Base-by-base conservation (phyloP, 2,797 vertebrate genomes). In the Aselliscus stoliczkanus region DNA sequence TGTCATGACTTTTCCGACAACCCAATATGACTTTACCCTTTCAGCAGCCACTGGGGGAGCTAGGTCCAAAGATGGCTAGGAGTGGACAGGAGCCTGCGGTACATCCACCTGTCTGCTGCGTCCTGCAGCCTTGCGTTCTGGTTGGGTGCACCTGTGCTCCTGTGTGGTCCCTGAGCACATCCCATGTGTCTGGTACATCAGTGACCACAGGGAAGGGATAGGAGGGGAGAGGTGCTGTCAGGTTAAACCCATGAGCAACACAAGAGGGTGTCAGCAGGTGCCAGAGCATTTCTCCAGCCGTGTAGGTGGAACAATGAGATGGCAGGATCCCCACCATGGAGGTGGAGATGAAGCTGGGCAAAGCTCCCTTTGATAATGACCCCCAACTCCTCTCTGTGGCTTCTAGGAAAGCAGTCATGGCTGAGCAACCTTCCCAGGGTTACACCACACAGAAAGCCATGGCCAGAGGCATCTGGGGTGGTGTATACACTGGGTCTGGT, bases 251-350 rank as follows among this genome's bases (percentile, higher is more conserved):
- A 72, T 2, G 0, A 65, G 72, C 72, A 50, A 50, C 54, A 58
- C 37, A 34, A 54, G 67, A 37, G 27, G 27, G 64, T 47, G 31
- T 47, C 47, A 6, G 25, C 34, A 34, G 64, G 20, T 23, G 25
- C n/a, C 14, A 31, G 12, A 29, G 75, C n/a, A 8, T 47, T 31
- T 7, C 23, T 34, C 62, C 15, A 72, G 82, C 25, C 6, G 0
- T 1, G 18, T 13, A 34, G 13, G 13, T 23, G 21, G 70, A 47
- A 4, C 12, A 5, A 5, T 4, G 5, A 0, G 2, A 10, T 20
- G 29, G 27, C 47, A 44, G 80, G 50, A 18, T 4, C n/a, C 37
- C n/a, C 18, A 8, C 6, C 31, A 9, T 0, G 7, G 39, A 39
- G 25, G 23, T 3, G 5, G 31, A 56, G 42, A 25, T 37, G 27